Conservation (phyloP, 2,797 vertebrate species). For the Silurus lanzhouensis region DNA sequence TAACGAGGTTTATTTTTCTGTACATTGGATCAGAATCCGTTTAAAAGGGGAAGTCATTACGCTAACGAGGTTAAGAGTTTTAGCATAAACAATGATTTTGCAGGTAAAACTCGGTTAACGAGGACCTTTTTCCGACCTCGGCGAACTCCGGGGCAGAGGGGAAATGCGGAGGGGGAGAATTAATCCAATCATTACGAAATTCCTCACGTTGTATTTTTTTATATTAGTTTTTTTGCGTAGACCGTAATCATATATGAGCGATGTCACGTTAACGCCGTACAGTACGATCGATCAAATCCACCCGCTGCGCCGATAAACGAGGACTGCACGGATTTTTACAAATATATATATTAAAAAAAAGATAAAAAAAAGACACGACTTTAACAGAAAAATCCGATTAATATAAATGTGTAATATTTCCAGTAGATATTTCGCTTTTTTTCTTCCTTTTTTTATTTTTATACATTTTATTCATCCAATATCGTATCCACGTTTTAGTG, state of each 20-base stretch:
- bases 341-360: background rate
- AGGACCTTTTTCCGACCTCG: constrained; percentile 30
- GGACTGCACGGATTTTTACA: background rate
- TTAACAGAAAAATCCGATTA: background rate
- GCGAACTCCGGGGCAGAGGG: background rate
- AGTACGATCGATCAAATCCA: background rate
- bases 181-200: background rate
- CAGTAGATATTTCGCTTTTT: background rate
- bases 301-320: background rate
- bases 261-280: background rate
- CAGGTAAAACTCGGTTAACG: constrained; percentile 59
- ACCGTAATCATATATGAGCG: background rate
- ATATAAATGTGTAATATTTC: constrained; percentile 2
- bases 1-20: constrained; percentile 74
- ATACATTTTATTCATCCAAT: background rate
- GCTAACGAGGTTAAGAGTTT: constrained; percentile 70
- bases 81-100: constrained; percentile 62
- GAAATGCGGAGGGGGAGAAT: background rate
- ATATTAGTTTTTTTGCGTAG: background rate
- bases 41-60: constrained; percentile 76
- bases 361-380: too few species aligned
- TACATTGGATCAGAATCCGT: constrained; percentile 70
- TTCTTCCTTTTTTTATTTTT: background rate
- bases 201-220: background rate
- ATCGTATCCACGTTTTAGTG: background rate